Evolutionary conservation across 2,888 invertebrate genomes (phyloP).

Genomic region (Catocala nupta): DNA sequence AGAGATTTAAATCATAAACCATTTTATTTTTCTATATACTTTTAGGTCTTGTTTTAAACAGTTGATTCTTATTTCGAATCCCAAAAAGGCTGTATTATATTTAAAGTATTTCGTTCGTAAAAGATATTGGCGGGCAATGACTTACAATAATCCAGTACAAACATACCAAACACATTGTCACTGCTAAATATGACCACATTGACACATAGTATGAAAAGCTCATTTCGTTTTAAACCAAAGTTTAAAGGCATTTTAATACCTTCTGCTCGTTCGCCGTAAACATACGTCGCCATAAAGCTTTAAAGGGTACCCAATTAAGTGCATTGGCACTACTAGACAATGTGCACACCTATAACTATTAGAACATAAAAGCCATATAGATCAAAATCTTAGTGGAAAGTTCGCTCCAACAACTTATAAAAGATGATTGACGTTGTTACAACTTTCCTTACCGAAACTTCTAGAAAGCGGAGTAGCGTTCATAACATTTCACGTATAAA

Average conservation of each 20-base stretch:
- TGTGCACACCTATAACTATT: conserved; percentile 9
- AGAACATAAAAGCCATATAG: conserved; percentile 4
- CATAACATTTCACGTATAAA: conserved; percentile 12
- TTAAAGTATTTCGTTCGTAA: too few relatives aligned
- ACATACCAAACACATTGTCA: too few relatives aligned
- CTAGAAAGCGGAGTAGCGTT: conserved; percentile 1
- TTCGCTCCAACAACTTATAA: conserved; percentile 16
- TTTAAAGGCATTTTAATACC: conserved; percentile 7
- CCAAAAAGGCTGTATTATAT: too few relatives aligned
- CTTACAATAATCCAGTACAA: too few relatives aligned
- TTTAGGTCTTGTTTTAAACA: too few relatives aligned
- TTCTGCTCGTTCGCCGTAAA: conserved; percentile 9
- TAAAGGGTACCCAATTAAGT: conserved; percentile 15
- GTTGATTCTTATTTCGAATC: too few relatives aligned
- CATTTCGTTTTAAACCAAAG: not conserved
- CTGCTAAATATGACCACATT: too few relatives aligned
- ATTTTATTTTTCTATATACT: too few relatives aligned
- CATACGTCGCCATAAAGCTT: conserved; percentile 7
- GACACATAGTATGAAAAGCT: not conserved
- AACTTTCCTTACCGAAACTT: conserved; percentile 17
- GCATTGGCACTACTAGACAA: conserved; percentile 20
- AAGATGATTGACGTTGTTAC: conserved; percentile 17
- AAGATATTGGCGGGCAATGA: too few relatives aligned
- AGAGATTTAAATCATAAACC: too few relatives aligned
- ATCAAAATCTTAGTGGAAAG: conserved; percentile 16